These are phyloP conservation scores for Brachyptera risi DNA, from an alignment of 2,888 invertebrate species.

Conservation along the genomic window DNA sequence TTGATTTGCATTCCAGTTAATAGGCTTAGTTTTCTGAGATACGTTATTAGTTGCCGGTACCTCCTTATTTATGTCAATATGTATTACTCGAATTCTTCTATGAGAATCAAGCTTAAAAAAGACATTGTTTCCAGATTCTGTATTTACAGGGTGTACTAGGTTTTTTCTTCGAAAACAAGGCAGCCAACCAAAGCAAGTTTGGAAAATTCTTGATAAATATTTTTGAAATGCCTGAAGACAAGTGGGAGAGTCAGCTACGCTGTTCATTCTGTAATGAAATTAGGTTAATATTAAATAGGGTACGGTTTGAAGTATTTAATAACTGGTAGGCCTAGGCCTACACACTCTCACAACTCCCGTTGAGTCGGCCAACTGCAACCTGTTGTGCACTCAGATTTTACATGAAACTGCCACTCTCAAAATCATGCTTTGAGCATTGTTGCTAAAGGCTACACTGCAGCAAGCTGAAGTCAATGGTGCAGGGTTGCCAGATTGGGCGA, in stretches of 20 bases:
- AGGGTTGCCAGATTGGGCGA: too few relatives aligned
- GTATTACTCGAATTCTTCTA: slow-evolving; percentile 42
- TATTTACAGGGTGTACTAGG: slow-evolving; percentile 25
- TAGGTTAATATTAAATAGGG: background rate
- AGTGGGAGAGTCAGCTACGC: slow-evolving; percentile 19
- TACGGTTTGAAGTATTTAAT: too few relatives aligned
- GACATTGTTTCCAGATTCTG: slow-evolving; percentile 27
- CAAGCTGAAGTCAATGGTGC: too few relatives aligned
- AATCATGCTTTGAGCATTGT: too few relatives aligned
- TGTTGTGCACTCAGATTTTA: too few relatives aligned
- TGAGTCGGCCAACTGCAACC: too few relatives aligned
- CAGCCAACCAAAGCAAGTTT: slow-evolving; percentile 23
- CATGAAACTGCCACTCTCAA: too few relatives aligned
- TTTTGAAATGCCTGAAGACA: slow-evolving; percentile 22
- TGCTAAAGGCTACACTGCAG: too few relatives aligned
- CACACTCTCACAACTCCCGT: too few relatives aligned
- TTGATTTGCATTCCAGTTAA: slow-evolving; percentile 33
- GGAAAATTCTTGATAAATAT: slow-evolving; percentile 8
- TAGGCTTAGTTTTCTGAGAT: slow-evolving; percentile 16
- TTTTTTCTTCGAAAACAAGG: slow-evolving; percentile 28
- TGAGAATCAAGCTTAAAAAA: slow-evolving; percentile 41
- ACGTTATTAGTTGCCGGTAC: slow-evolving; percentile 22
- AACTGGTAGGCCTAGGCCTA: too few relatives aligned
- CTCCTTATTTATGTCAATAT: slow-evolving; percentile 36
- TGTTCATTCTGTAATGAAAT: slow-evolving; percentile 26